Percentiles rank a stretch among this genome's conserved stretches.
Conservation (phyloP, 1,140 invertebrate genomes). For the Centruroides vittatus region DNA sequence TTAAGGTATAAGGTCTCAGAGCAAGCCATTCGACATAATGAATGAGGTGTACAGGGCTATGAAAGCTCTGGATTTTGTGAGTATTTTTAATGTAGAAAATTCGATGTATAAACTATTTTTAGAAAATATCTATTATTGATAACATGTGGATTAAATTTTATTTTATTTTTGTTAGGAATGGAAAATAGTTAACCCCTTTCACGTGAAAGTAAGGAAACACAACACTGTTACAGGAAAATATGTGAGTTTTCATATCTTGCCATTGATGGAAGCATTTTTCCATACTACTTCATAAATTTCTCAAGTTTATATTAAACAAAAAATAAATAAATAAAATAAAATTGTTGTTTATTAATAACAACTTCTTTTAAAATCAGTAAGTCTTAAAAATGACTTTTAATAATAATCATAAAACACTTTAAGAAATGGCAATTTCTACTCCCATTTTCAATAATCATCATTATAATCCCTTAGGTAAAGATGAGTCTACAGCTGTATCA, state of each 20-base stretch:
- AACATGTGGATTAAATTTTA: too few species aligned
- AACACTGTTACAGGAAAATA: slow-evolving; percentile 65
- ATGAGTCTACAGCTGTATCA: slow-evolving; percentile 98
- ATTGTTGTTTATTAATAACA: too few species aligned
- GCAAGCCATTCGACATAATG: slow-evolving; percentile 99
- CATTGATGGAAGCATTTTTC: too few species aligned
- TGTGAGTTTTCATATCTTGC: slow-evolving; percentile 28
- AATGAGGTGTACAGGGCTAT: slow-evolving; percentile 98
- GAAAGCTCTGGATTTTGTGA: slow-evolving; percentile 89
- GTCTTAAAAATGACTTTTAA: too few species aligned
- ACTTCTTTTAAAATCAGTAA: too few species aligned
- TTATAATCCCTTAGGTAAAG: slow-evolving; percentile 42
- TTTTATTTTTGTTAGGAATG: slow-evolving; percentile 61
- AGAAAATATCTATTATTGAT: neutral
- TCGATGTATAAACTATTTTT: neutral
- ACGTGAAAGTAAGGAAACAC: slow-evolving; percentile 72
- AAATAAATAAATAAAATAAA: too few species aligned
- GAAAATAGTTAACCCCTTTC: slow-evolving; percentile 91
- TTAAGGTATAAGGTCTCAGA: slow-evolving; percentile 88
- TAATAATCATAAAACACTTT: neutral
- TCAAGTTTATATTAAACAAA: too few species aligned
- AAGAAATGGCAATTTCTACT: neutral
- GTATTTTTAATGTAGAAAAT: slow-evolving; percentile 22
- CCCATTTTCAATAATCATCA: neutral
- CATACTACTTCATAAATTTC: too few species aligned